Base-by-base conservation (phyloP, 2,888 invertebrate genomes). In the Caenorhabditis drosophilae region DNA sequence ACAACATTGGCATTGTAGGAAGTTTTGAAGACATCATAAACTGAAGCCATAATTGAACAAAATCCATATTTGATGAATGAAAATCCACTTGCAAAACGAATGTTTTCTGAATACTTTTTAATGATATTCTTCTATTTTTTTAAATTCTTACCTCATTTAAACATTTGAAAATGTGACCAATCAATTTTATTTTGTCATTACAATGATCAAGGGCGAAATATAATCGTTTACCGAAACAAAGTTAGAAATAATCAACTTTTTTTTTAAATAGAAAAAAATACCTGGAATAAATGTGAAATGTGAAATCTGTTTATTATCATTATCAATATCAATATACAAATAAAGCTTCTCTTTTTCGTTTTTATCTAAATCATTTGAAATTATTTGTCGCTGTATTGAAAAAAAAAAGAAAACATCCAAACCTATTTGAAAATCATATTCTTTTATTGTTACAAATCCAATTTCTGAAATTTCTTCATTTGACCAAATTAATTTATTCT, bases 1-100 rank as follows among this genome's bases (percentile, higher is more conserved):
- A 42, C 25, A 42, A 42, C 42, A 42, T 42, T 42, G 12, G 15
- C 44, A 45, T 45, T 18, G 27, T 27, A 2, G n/a, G 26, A 4
- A 45, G 15, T 27, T 45, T 45, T 2, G 27, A 45, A 4, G 7
- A 16, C 4, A 16, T 12, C 26, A 45, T 26, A 27, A 27, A 45
- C 4, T 4, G 3, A 16, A 45, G 26, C 44, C 44, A 45, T 27
- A 2, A 2, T 12, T 11, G 4, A 2, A 22, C 4, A 23, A 42
- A 42, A 2, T 4, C 15, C 23, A 3, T 2, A 40, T 40, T 40
- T 18, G 18, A 18, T 2, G 20, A 22, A 2, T 7, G 6, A 6
- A 22, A n/a, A 18, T 40, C 40, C 20, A 40, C 11, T 7, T 18
- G 4, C 9, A 40, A 7, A 2, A 18, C 4, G 20, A 40, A 40